A percentile compares a stretch with the other conserved stretches of the same genome.
Conservation (phyloP, 2,113 vertebrate genomes). For the Equus przewalskii region DNA sequence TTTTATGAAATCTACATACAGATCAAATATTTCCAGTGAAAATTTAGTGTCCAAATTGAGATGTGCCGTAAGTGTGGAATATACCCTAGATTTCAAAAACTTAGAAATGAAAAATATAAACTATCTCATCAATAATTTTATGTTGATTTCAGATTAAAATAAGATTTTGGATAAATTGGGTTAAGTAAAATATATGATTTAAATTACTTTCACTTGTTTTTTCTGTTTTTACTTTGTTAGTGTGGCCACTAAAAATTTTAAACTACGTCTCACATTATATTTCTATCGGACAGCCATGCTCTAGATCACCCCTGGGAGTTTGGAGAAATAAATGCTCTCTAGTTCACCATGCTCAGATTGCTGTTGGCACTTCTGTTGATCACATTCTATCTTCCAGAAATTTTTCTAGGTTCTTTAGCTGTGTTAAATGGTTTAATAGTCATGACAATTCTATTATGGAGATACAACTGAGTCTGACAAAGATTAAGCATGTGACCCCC, state of each 20-base stretch:
- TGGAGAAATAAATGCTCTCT: not conserved
- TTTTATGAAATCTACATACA: constrained; percentile 42
- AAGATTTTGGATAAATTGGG: not conserved
- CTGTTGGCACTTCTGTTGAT: not conserved
- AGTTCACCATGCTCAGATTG: not conserved
- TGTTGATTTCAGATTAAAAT: not conserved
- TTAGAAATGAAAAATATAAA: not conserved
- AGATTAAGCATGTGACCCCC: not conserved
- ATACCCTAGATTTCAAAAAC: not conserved
- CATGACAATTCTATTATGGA: not conserved
- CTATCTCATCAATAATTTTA: not conserved
- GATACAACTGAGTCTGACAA: not conserved
- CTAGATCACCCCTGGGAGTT: not conserved
- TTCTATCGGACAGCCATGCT: not conserved
- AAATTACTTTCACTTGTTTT: not conserved
- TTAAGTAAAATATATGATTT: not conserved
- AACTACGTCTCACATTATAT: not conserved
- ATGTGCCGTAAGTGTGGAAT: not conserved
- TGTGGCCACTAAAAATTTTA: not conserved
- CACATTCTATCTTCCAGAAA: not conserved
- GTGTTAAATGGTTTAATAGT: not conserved
- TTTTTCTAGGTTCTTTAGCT: not conserved
- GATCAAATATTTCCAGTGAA: not conserved
- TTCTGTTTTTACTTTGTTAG: not conserved
- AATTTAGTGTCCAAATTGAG: not conserved